These are phyloP conservation scores for Montipora cactus DNA, from an alignment of 64 coral and sea anemone genomes.

Conservation along the genomic window DNA sequence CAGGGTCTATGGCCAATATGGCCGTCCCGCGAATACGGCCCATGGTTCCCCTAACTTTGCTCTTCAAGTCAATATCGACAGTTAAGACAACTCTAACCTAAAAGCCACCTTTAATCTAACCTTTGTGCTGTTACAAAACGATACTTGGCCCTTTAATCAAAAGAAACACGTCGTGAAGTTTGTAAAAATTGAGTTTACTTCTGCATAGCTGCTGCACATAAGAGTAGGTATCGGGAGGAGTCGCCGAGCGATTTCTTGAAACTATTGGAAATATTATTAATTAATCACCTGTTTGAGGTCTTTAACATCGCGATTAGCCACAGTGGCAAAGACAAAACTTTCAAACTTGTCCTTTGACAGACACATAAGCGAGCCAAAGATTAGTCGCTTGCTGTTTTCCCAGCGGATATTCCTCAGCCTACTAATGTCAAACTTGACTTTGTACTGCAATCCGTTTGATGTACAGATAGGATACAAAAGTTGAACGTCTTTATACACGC, in stretches of 20 bases:
- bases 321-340: conserved; percentile 52
- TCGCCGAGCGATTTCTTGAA: no score
- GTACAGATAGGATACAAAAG: conserved; percentile 63
- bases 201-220: no score
- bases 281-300: conserved; percentile 65
- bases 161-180: no score
- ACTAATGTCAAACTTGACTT: conserved; percentile 57
- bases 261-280: background rate
- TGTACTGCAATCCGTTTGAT: conserved; percentile 50
- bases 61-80: no score
- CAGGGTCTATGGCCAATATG: no score
- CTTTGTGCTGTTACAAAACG: background rate
- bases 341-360: conserved; percentile 74
- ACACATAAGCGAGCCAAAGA: conserved; percentile 72
- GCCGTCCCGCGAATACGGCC: no score
- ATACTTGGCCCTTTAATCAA: background rate
- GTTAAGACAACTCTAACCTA: no score
- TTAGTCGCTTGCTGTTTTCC: conserved; percentile 82
- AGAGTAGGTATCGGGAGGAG: no score
- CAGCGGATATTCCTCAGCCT: conserved; percentile 34
- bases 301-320: conserved; percentile 66
- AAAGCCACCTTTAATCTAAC: no score
- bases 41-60: no score
- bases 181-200: no score
- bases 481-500: conserved; percentile 58